A percentile compares a stretch with the other conserved stretches of the same genome.
Evolutionary conservation across 1,140 invertebrate species (phyloP).

Genomic region (Zaprionus nigranus): DNA sequence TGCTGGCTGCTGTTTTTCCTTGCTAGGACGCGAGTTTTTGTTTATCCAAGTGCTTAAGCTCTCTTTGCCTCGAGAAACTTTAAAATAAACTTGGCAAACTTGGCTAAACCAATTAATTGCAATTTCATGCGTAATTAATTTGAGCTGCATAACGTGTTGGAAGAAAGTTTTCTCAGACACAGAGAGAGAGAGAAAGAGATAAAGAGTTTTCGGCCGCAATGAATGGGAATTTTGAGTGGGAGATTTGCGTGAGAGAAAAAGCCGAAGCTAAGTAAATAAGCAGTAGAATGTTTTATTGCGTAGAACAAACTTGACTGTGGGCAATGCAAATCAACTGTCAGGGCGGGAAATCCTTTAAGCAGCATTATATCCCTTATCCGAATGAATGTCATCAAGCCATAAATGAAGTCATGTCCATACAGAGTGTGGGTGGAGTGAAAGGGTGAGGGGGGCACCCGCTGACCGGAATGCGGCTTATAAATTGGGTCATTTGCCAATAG

Average conservation of each 20-base stretch:
- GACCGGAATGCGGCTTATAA: conserved; percentile 76
- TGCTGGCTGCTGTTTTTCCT: conserved; percentile 1
- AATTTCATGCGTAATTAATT: conserved; percentile 82
- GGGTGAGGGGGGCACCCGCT: conserved; percentile 33
- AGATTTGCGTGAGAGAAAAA: not conserved
- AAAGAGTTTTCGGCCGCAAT: conserved; percentile 30
- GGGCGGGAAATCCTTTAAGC: conserved; percentile 27
- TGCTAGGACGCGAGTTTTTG: conserved; percentile 60
- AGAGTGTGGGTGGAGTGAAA: not conserved
- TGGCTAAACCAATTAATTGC: conserved; percentile 79
- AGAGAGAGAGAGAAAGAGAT: not conserved
- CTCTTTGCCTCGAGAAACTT: conserved; percentile 45
- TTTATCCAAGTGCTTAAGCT: conserved; percentile 76
- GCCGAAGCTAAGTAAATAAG: conserved; percentile 11
- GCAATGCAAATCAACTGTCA: not conserved
- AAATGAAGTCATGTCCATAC: conserved; percentile 50
- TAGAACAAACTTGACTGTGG: not conserved
- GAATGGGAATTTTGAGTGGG: conserved; percentile 22
- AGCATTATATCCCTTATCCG: not conserved
- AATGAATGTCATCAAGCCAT: conserved; percentile 51
- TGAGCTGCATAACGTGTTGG: conserved; percentile 76
- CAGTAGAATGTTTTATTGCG: conserved; percentile 7
- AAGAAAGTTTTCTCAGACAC: conserved; percentile 33
- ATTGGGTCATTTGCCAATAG: conserved; percentile 80
- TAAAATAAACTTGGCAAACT: conserved; percentile 39